Evolutionary conservation across 2,113 vertebrate genomes (phyloP).

Genomic region (Calidris pygmaea): DNA sequence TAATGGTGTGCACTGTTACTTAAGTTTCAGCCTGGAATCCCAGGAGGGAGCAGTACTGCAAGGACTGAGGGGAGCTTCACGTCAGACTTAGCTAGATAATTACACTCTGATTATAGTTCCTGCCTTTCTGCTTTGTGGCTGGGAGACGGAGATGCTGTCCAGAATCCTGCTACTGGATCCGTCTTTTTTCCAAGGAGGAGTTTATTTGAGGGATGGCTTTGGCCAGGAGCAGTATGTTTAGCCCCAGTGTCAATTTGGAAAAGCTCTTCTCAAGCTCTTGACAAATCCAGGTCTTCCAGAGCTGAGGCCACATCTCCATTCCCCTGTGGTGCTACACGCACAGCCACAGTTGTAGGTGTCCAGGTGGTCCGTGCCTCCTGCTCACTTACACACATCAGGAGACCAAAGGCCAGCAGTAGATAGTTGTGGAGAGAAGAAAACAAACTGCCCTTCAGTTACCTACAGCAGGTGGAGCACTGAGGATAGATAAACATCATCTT

Average conservation of each 20-base stretch:
- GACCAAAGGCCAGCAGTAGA: not conserved
- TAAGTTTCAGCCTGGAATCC: constrained; percentile 51
- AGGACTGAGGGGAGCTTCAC: constrained; percentile 28
- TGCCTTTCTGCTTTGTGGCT: not conserved
- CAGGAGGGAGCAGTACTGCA: constrained; percentile 31
- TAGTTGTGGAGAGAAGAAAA: not conserved
- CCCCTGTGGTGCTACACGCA: constrained; percentile 1
- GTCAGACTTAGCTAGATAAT: not conserved
- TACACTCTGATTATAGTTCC: constrained; percentile 38
- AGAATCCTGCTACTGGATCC: not conserved
- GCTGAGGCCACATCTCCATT: constrained; percentile 6
- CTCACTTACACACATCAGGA: not conserved
- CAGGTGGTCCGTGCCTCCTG: not conserved
- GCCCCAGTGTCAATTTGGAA: not conserved
- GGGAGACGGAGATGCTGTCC: not conserved
- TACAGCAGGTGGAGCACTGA: not conserved
- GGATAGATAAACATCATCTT: not conserved
- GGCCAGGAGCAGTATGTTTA: not conserved
- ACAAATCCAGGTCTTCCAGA: constrained; percentile 62
- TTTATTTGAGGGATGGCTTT: not conserved
- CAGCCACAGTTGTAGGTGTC: not conserved
- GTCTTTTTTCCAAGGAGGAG: not conserved
- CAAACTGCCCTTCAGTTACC: not conserved
- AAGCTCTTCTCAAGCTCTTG: constrained; percentile 21
- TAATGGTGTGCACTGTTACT: constrained; percentile 40